Evolutionary conservation across 2,797 vertebrate genomes (phyloP).

Genomic region (Brachyrhaphis roseni): DNA sequence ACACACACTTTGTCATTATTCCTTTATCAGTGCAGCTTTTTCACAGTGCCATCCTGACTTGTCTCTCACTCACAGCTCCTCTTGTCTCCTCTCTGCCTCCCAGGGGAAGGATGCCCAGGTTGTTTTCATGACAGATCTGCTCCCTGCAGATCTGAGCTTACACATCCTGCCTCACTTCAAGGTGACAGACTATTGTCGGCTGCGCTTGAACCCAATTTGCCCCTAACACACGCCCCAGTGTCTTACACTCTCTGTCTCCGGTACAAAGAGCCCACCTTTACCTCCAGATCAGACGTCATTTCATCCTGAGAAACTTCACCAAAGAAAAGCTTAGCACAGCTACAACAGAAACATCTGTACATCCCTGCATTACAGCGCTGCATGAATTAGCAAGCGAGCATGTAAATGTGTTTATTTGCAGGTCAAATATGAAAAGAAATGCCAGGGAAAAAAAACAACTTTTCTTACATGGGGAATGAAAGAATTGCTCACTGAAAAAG

Average conservation of each 20-base stretch:
- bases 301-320: conserved; percentile 58
- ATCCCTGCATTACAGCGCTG: conserved; percentile 31
- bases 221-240: conserved; percentile 51
- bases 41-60: conserved; percentile 29
- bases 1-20: conserved; percentile 46
- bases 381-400: conserved; percentile 20
- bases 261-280: conserved; percentile 51
- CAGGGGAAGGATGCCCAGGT: conserved; percentile 55
- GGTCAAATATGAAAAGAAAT: background rate
- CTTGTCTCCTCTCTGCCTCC: conserved; percentile 34
- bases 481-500: background rate
- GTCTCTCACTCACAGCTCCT: conserved; percentile 39
- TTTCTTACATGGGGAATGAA: background rate
- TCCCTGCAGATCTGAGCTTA: conserved; percentile 63
- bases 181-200: conserved; percentile 62
- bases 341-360: conserved; percentile 18
- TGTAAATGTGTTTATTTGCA: conserved; percentile 12
- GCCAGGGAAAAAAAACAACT: too few relatives aligned
- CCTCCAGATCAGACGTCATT: conserved; percentile 60
- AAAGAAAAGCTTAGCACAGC: conserved; percentile 47
- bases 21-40: conserved; percentile 47
- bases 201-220: conserved; percentile 38
- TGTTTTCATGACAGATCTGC: conserved; percentile 59
- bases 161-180: conserved; percentile 59
- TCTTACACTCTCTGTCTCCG: conserved; percentile 37